phyloP scores from a whole-genome alignment of 2,888 invertebrate species.

The Sepiola atlantica region DNA sequence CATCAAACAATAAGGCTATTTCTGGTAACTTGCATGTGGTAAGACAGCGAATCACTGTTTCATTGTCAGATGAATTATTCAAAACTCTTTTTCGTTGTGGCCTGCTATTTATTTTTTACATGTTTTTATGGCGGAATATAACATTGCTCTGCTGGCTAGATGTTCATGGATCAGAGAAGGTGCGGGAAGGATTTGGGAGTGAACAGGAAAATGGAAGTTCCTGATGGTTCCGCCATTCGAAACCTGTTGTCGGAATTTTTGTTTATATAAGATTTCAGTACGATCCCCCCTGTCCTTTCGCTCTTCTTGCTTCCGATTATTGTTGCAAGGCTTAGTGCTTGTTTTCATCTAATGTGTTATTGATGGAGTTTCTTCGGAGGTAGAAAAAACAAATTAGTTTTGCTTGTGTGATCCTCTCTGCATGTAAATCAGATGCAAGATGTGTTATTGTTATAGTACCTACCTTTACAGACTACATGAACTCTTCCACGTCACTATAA shows the following conservation, averaged over 20 bases:
- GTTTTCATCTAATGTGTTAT: neutral
- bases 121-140: neutral
- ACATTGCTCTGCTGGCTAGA: neutral
- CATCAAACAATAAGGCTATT: neutral
- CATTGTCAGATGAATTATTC: slow-evolving; percentile 19
- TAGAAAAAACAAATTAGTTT: neutral
- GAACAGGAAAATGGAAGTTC: neutral
- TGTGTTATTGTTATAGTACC: no score
- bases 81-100: neutral
- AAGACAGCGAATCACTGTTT: neutral
- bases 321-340: neutral
- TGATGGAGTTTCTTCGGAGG: neutral
- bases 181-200: neutral
- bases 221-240: neutral
- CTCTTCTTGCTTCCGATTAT: neutral
- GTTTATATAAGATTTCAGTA: neutral
- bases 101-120: neutral
- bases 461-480: no score
- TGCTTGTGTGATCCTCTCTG: neutral
- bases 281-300: neutral
- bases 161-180: neutral
- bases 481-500: no score
- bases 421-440: neutral
- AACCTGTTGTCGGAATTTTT: neutral
- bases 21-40: neutral